These are phyloP conservation scores for Cyclura pinguis DNA, from an alignment of 2,797 vertebrate species.

Conservation along the genomic window DNA sequence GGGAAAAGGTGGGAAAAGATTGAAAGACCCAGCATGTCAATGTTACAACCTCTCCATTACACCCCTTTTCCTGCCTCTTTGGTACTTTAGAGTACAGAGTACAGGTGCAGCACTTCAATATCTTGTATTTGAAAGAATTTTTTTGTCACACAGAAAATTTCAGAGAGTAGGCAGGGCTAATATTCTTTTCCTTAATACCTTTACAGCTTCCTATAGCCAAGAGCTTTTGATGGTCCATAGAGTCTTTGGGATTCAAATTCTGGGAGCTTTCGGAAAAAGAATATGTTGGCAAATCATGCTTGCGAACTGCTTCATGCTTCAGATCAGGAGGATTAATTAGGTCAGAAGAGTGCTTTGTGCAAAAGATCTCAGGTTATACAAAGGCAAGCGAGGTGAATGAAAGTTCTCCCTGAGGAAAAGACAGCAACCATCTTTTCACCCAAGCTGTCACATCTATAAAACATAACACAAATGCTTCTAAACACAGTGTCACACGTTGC, in stretches of 20 bases:
- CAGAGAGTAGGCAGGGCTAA: neutral
- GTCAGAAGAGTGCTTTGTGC: neutral
- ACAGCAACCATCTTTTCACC: neutral
- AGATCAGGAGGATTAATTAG: neutral
- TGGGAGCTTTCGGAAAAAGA: neutral
- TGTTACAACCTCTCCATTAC: neutral
- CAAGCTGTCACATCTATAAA: neutral
- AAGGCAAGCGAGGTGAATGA: conserved; percentile 10
- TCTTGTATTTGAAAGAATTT: neutral
- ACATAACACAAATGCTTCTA: neutral
- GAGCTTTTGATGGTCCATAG: neutral
- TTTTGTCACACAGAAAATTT: too few relatives aligned
- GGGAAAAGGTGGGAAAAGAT: too few relatives aligned
- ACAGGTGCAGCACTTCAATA: neutral
- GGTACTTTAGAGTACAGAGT: neutral
- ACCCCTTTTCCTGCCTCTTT: neutral
- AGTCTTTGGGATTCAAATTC: neutral
- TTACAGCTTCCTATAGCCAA: too few relatives aligned
- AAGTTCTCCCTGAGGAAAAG: neutral
- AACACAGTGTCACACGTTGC: neutral
- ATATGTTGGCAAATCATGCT: neutral
- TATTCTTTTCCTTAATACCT: too few relatives aligned
- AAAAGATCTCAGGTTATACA: conserved; percentile 13
- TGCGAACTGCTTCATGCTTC: neutral
- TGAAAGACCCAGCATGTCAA: too few relatives aligned